phyloP scores from a whole-genome alignment of 2,797 vertebrate genomes.

The Lacerta agilis region DNA sequence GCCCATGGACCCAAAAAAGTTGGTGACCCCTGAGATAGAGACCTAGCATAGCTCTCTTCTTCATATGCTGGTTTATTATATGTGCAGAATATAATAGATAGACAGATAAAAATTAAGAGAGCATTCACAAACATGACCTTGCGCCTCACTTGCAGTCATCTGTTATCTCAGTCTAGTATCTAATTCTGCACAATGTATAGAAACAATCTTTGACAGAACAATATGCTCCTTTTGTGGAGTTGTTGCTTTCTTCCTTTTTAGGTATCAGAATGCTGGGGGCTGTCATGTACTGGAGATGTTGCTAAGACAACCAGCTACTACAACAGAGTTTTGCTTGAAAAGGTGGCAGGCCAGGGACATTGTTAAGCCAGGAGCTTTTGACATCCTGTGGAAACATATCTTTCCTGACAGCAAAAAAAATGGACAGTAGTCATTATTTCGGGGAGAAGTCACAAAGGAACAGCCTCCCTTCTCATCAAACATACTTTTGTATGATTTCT shows the following conservation, averaged over 20 bases:
- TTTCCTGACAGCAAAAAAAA: not conserved
- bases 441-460: not conserved
- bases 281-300: not conserved
- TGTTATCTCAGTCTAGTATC: not conserved
- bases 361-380: constrained; percentile 16
- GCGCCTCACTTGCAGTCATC: not conserved
- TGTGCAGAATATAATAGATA: too few relatives aligned
- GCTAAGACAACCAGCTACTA: constrained; percentile 15
- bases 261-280: not conserved
- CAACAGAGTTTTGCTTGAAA: constrained; percentile 4
- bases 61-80: not conserved
- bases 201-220: not conserved
- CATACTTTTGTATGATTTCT: not conserved
- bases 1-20: too few relatives aligned
- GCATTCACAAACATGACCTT: not conserved
- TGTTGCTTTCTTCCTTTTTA: not conserved
- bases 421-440: constrained; percentile 2
- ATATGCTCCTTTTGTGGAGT: not conserved
- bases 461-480: not conserved
- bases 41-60: not conserved
- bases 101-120: too few relatives aligned
- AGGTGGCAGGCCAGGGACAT: constrained; percentile 4
- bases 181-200: not conserved
- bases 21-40: not conserved
- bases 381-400: not conserved